Evolutionary conservation across 53 echinoderm and acorn worm genomes (phyloP).

Genomic region (Paelopatides confundens): DNA sequence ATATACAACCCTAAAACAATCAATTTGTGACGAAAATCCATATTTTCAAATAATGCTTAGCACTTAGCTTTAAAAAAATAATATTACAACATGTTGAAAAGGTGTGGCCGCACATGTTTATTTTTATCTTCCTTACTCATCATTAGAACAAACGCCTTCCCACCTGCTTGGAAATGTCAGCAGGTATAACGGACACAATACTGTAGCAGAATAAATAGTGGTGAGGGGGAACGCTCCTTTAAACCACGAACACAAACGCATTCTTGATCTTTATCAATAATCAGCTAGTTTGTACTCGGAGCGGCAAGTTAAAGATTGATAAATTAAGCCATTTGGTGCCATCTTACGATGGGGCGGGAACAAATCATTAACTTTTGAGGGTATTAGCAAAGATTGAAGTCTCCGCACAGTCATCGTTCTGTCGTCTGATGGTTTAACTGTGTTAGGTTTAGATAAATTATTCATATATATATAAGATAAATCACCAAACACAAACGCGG

Average conservation of each 20-base stretch:
- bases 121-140: no score
- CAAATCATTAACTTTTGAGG: constrained; percentile 31
- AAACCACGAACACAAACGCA: neutral
- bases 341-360: constrained; percentile 19
- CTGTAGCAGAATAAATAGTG: no score
- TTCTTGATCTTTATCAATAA: neutral
- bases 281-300: neutral
- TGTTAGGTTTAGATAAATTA: no score
- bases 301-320: constrained; percentile 36
- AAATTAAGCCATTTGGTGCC: constrained; percentile 10
- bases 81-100: neutral
- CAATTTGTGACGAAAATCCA: neutral
- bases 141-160: no score
- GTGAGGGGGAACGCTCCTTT: neutral
- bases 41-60: neutral
- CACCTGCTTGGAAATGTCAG: no score
- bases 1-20: no score
- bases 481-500: no score
- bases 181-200: no score
- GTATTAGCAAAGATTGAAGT: neutral
- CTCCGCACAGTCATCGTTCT: no score
- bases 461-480: no score
- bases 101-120: no score
- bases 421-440: no score
- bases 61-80: neutral